These are phyloP conservation scores for Atrichornis clamosus DNA, from an alignment of 2,113 vertebrate genomes.

Conservation along the genomic window DNA sequence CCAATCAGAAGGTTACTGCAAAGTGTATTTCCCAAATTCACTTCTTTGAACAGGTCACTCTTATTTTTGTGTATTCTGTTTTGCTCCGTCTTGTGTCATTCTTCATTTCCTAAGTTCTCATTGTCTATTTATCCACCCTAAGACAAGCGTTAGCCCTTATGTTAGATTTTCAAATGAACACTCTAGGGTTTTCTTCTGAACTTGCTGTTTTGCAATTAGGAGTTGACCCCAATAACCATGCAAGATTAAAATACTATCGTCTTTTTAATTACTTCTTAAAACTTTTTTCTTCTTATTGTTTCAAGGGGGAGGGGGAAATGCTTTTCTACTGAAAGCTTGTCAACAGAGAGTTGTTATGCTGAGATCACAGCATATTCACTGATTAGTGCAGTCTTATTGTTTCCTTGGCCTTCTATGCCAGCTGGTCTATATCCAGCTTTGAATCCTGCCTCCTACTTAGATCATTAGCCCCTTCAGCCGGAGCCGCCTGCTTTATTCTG, in stretches of 20 bases:
- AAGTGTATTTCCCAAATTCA: not conserved
- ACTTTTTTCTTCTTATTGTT: not conserved
- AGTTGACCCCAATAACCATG: not conserved
- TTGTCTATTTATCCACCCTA: not conserved
- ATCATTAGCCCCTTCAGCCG: constrained; percentile 20
- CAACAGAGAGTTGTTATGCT: constrained; percentile 21
- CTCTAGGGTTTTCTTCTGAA: not conserved
- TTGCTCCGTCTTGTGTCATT: not conserved
- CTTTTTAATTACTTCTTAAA: not conserved
- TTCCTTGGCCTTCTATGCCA: constrained; percentile 18
- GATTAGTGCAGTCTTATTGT: constrained; percentile 49
- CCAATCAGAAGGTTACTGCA: not conserved
- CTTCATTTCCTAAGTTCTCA: not conserved
- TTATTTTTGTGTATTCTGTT: not conserved
- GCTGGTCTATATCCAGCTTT: constrained; percentile 50
- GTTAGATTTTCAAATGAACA: not conserved
- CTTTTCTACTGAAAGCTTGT: constrained; percentile 12
- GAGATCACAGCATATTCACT: constrained; percentile 7
- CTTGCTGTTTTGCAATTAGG: not conserved
- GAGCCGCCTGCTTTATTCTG: not conserved
- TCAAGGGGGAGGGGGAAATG: not conserved
- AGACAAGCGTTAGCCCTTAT: not conserved
- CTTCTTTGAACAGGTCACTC: not conserved
- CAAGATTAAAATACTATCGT: not conserved
- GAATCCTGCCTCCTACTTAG: constrained; percentile 37